These are phyloP conservation scores for Drosophila novamexicana DNA, from an alignment of 1,140 invertebrate species.

Conservation along the genomic window DNA sequence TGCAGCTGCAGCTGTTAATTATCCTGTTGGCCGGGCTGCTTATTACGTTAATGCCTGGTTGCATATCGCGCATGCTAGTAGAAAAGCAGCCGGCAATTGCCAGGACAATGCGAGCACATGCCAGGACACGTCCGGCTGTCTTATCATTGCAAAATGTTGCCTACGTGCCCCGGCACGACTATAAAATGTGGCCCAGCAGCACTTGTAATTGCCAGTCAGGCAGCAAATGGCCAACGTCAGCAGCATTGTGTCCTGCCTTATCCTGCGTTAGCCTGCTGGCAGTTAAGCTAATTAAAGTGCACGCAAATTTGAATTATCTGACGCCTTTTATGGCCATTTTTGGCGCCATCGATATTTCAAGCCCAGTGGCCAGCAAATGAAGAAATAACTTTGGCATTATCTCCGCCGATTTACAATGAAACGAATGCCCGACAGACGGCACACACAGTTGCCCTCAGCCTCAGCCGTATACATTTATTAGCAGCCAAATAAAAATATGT, in stretches of 20 bases:
- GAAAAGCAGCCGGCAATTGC: slow-evolving; percentile 62
- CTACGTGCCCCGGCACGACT: slow-evolving; percentile 55
- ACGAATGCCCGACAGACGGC: slow-evolving; percentile 9
- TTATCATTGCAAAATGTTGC: slow-evolving; percentile 53
- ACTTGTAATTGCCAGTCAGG: slow-evolving; percentile 61
- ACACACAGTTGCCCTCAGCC: neutral
- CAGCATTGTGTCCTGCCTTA: slow-evolving; percentile 26
- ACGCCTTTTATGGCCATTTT: slow-evolving; percentile 39
- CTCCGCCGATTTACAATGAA: slow-evolving; percentile 40
- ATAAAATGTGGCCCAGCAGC: slow-evolving; percentile 27
- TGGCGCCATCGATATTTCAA: slow-evolving; percentile 49
- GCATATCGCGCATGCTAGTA: slow-evolving; percentile 46
- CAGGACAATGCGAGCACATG: slow-evolving; percentile 41
- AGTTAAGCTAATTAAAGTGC: slow-evolving; percentile 77
- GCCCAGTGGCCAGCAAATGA: slow-evolving; percentile 47
- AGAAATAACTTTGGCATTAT: slow-evolving; percentile 44
- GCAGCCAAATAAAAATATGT: slow-evolving; percentile 21
- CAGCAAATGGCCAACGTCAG: slow-evolving; percentile 60
- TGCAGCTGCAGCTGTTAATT: slow-evolving; percentile 67
- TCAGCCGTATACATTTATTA: slow-evolving; percentile 22
- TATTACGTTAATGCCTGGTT: slow-evolving; percentile 76
- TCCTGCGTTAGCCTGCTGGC: slow-evolving; percentile 20
- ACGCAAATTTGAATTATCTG: slow-evolving; percentile 75
- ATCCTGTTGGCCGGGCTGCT: slow-evolving; percentile 56
- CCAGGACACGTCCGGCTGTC: slow-evolving; percentile 39